Conservation (phyloP, 2,797 vertebrate genomes). For the Botia kubotai region DNA sequence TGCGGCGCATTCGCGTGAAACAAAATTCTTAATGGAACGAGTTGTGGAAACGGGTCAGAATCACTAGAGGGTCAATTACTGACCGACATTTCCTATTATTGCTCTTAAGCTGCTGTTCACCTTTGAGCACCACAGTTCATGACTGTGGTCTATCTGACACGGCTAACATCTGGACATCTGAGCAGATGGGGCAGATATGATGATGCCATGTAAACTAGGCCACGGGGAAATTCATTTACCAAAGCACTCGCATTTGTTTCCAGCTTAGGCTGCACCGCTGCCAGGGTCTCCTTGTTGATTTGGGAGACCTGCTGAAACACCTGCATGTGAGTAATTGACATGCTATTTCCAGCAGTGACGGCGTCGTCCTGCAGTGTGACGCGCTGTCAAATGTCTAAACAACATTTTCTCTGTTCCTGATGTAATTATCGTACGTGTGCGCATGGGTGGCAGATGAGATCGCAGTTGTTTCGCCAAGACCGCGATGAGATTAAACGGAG, state of each 20-base stretch:
- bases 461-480: neutral
- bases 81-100: constrained; percentile 29
- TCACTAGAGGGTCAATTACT: constrained; percentile 19
- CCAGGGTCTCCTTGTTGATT: constrained; percentile 1
- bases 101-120: constrained; percentile 29
- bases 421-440: neutral
- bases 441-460: neutral
- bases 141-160: constrained; percentile 30
- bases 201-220: constrained; percentile 58
- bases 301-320: neutral
- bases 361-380: neutral
- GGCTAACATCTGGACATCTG: constrained; percentile 73
- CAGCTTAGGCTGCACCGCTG: neutral
- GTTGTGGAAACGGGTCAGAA: constrained; percentile 33
- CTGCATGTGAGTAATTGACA: neutral
- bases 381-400: neutral
- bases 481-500: neutral
- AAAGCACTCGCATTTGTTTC: constrained; percentile 50
- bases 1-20: neutral
- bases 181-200: constrained; percentile 69
- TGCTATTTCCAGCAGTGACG: neutral
- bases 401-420: neutral
- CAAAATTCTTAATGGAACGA: constrained; percentile 18
- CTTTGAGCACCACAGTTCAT: constrained; percentile 29
- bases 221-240: constrained; percentile 62